Percentiles rank a stretch among this genome's conserved stretches.
These are phyloP conservation scores for Anaspis maculata DNA, from an alignment of 2,888 invertebrate species.

Conservation along the genomic window DNA sequence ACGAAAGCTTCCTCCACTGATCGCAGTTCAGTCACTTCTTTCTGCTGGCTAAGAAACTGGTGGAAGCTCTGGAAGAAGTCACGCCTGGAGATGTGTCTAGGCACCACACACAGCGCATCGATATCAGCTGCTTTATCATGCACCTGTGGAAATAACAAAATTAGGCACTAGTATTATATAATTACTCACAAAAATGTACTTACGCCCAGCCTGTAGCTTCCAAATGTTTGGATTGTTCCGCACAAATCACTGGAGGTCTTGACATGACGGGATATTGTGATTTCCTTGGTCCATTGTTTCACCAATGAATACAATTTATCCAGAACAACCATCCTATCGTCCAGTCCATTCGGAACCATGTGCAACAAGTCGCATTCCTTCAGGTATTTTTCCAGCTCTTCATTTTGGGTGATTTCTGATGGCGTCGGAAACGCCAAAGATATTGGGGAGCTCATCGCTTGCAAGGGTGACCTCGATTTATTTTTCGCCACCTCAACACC, in stretches of 20 bases:
- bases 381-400: slow-evolving; percentile 68
- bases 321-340: slow-evolving; percentile 78
- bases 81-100: slow-evolving; percentile 83
- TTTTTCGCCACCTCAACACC: slow-evolving; percentile 38
- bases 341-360: slow-evolving; percentile 79
- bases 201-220: slow-evolving; percentile 89
- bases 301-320: slow-evolving; percentile 85
- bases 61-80: slow-evolving; percentile 97
- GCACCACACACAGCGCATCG: slow-evolving; percentile 96
- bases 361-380: slow-evolving; percentile 85
- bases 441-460: slow-evolving; percentile 93
- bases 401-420: slow-evolving; percentile 65
- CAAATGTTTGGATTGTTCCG: slow-evolving; percentile 99
- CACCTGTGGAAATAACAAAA: slow-evolving; percentile 54
- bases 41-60: slow-evolving; percentile 77
- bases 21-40: slow-evolving; percentile 75
- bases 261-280: slow-evolving; percentile 85
- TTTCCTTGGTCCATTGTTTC: slow-evolving; percentile 88
- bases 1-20: slow-evolving; percentile 98
- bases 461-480: slow-evolving; percentile 53
- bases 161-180: slow-evolving; percentile 2
- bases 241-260: slow-evolving; percentile 80
- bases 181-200: too few species aligned
- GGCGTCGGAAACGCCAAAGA: slow-evolving; percentile 79
- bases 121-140: slow-evolving; percentile 98